A percentile compares a stretch with the other conserved stretches of the same genome.
These are phyloP conservation scores for Andrena camellia DNA, from an alignment of 2,888 invertebrate genomes.

Conservation along the genomic window DNA sequence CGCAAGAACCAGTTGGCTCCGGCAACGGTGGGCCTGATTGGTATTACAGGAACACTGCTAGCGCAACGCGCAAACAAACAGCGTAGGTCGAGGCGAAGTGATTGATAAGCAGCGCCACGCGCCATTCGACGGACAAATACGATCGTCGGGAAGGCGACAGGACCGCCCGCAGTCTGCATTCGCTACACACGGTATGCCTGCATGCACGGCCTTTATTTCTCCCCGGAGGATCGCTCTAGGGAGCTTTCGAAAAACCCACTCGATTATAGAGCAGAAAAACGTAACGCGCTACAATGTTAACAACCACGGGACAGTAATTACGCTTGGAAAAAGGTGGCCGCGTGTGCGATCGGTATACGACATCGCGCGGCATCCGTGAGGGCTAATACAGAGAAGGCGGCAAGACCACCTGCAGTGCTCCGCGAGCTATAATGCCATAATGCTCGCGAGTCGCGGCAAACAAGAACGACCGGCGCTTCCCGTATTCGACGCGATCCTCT, in stretches of 20 bases:
- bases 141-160: conserved; percentile 73
- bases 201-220: neutral
- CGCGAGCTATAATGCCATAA: conserved; percentile 18
- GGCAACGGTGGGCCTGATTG: conserved; percentile 67
- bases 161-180: conserved; percentile 68
- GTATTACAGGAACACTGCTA: conserved; percentile 73
- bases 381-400: conserved; percentile 39
- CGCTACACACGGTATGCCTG: neutral
- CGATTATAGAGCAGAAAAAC: conserved; percentile 20
- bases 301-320: conserved; percentile 32
- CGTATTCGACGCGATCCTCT: conserved; percentile 4
- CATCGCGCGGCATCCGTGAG: neutral
- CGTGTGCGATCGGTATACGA: conserved; percentile 33
- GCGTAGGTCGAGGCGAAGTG: conserved; percentile 75
- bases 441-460: conserved; percentile 29
- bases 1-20: conserved; percentile 39
- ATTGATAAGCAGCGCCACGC: conserved; percentile 83
- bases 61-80: conserved; percentile 56
- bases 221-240: neutral
- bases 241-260: neutral
- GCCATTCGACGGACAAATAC: conserved; percentile 69
- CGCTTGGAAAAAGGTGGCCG: conserved; percentile 4
- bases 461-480: conserved; percentile 37
- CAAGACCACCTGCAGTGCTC: conserved; percentile 70
- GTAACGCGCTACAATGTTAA: conserved; percentile 33